Evolutionary conservation across 2,888 invertebrate genomes (phyloP).

Genomic region (Harmothoe impar): DNA sequence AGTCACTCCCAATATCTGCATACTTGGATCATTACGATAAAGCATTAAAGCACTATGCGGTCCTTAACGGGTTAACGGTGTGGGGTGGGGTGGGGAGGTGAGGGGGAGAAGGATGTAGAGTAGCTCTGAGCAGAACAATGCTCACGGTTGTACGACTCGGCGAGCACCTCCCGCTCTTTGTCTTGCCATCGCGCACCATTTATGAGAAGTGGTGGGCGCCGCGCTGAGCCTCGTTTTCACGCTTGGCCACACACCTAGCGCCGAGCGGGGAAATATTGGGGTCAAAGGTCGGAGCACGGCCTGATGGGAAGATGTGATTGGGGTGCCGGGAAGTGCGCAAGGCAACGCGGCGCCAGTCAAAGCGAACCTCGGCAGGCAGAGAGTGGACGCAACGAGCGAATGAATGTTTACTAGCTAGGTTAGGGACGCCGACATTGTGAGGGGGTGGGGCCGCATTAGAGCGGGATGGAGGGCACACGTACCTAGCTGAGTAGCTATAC

Average conservation of each 20-base stretch:
- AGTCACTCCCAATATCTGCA: no score
- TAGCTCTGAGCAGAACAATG: conserved; percentile 38
- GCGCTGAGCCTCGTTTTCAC: conserved; percentile 43
- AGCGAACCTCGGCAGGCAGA: neutral
- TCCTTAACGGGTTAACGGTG: no score
- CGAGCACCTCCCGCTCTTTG: conserved; percentile 53
- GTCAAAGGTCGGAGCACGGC: conserved; percentile 51
- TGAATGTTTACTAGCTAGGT: conserved; percentile 29
- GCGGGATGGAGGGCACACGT: no score
- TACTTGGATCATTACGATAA: no score
- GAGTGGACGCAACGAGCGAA: neutral
- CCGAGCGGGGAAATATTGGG: conserved; percentile 53
- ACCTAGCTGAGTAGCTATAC: no score
- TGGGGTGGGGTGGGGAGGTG: neutral
- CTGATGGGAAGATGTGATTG: conserved; percentile 61
- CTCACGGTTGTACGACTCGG: neutral
- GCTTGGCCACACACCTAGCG: conserved; percentile 31
- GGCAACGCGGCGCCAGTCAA: conserved; percentile 4
- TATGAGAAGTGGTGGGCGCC: conserved; percentile 27
- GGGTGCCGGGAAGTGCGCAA: conserved; percentile 38
- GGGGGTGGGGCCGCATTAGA: no score
- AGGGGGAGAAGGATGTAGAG: neutral
- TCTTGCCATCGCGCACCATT: conserved; percentile 55
- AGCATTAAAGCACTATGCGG: no score
- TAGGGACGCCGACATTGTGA: neutral